Evolutionary conservation across 2,113 vertebrate genomes (phyloP), one percentile per base, ranked within the genome.

Genomic region (Lepidothrix coronata): DNA sequence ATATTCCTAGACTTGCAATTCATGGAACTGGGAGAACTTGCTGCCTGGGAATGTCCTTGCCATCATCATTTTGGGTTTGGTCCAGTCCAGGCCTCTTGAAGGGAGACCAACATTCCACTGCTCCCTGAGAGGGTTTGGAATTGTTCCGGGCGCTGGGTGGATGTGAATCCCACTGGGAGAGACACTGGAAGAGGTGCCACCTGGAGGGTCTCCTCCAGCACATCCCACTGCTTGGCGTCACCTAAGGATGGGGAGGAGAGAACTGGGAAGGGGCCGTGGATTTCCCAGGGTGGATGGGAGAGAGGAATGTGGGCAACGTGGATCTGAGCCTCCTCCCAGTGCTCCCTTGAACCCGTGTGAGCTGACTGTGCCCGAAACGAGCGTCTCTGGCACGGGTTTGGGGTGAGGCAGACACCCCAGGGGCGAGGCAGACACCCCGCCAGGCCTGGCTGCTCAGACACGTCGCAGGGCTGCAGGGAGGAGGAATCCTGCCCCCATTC

Each of bases 381-480:
- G 91, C 33, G 4, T 71, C 63, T 72, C 66, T 68, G 52, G 72
- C 52, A 9, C 71, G 49, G 65, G 77, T 94, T 66, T 87, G 55
- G 85, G 70, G 73, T 93, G 81, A 74, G 46, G 78, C 46, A 24
- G 2, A 8, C 25, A 14, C 77, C 49, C 19, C 24, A 52, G 27
- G 51, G 28, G 30, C 30, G 52, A 54, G 52, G 54, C 31, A 57
- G 55, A 57, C 30, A 57, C 25, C 51, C 27, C 15, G 12, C 58
- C 1, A 22, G 92, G 88, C 55, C 81, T 91, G 81, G 67, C 80
- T 94, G 92, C 88, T 94, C 37, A 8, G 94, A 43, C 92, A 85
- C 0, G 57, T 95, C 5, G 2, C 70, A 52, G 46, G 37, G 55
- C 51, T 41, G 51, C 4, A 4, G 41, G 43, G 72, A 94, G 80